Evolutionary conservation across 2,113 vertebrate species (phyloP).

Genomic region (Sardina pilchardus): DNA sequence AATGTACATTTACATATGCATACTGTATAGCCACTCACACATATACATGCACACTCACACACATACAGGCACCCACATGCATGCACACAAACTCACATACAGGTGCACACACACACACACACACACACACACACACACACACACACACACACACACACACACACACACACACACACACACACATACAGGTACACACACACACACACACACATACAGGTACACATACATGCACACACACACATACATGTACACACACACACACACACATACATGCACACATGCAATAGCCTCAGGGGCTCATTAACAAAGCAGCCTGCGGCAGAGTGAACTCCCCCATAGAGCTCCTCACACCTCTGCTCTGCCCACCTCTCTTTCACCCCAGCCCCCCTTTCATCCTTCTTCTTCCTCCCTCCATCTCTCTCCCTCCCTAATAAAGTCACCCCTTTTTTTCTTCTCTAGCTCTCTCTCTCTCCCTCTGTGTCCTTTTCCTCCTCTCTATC

Average conservation of each 20-base stretch:
- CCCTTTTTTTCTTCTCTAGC: too few relatives aligned
- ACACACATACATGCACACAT: too few relatives aligned
- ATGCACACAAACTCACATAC: neutral
- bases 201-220: neutral
- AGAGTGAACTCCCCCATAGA: too few relatives aligned
- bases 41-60: too few relatives aligned
- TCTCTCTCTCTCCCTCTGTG: neutral
- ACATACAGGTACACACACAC: neutral
- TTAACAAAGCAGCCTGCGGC: too few relatives aligned
- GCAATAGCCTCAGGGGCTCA: too few relatives aligned
- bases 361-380: too few relatives aligned
- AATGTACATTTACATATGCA: neutral
- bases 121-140: neutral
- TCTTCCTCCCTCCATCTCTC: neutral
- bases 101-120: neutral
- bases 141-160: too few relatives aligned
- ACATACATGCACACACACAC: neutral
- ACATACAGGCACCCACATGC: too few relatives aligned
- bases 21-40: neutral
- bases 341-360: neutral
- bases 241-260: neutral
- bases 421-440: too few relatives aligned
- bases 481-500: neutral
- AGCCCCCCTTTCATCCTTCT: too few relatives aligned
- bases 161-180: neutral